Percentiles rank a stretch among this genome's conserved stretches.
These are phyloP conservation scores for Suillia variegata DNA, from an alignment of 2,888 invertebrate genomes.

Conservation along the genomic window DNA sequence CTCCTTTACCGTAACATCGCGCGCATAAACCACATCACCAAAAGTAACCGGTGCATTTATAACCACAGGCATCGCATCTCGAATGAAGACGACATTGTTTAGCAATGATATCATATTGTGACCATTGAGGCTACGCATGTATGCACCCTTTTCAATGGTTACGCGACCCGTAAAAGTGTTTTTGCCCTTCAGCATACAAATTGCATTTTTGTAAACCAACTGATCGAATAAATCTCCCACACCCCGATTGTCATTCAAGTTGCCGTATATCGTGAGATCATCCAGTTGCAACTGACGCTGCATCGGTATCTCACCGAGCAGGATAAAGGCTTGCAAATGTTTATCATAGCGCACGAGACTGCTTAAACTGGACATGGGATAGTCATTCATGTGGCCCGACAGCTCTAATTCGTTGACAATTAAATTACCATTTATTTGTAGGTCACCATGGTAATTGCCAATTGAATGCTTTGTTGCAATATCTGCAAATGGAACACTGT, in stretches of 20 bases:
- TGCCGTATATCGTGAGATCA: slow-evolving; percentile 43
- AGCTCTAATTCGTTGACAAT: slow-evolving; percentile 35
- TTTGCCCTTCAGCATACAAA: slow-evolving; percentile 38
- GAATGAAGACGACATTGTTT: slow-evolving; percentile 58
- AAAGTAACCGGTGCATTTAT: slow-evolving; percentile 58
- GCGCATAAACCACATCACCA: slow-evolving; percentile 44
- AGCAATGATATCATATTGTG: slow-evolving; percentile 54
- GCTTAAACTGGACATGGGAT: slow-evolving; percentile 28
- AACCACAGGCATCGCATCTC: slow-evolving; percentile 42
- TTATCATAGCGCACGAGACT: slow-evolving; percentile 41
- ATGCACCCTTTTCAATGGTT: slow-evolving; percentile 48
- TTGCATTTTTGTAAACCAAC: slow-evolving; percentile 44
- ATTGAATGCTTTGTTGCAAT: slow-evolving; percentile 56
- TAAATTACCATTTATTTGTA: slow-evolving; percentile 49
- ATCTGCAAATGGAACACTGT: slow-evolving; percentile 54
- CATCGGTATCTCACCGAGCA: slow-evolving; percentile 43
- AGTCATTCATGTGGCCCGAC: slow-evolving; percentile 36
- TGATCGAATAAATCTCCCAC: slow-evolving; percentile 46
- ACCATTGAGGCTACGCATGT: slow-evolving; percentile 51
- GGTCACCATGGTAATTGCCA: slow-evolving; percentile 37
- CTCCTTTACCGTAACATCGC: slow-evolving; percentile 36
- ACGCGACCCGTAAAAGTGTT: slow-evolving; percentile 53
- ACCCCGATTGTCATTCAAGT: slow-evolving; percentile 42
- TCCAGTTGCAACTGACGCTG: slow-evolving; percentile 29
- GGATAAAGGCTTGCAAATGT: slow-evolving; percentile 37